Base-by-base conservation (phyloP, 2,888 invertebrate species). In the Drosophila fulvimacula region DNA sequence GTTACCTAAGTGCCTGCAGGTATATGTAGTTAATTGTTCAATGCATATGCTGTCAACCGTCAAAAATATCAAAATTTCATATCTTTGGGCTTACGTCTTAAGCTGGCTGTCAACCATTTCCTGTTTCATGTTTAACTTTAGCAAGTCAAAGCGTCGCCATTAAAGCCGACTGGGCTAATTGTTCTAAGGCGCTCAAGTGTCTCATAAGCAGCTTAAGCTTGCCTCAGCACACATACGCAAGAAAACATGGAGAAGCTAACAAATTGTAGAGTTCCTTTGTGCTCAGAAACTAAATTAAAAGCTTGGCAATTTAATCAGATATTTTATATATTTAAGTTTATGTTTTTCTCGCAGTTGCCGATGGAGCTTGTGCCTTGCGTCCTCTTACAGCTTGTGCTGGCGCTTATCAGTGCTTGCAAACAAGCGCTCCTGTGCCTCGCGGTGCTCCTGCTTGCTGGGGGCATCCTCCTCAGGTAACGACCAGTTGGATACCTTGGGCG, bases 131-230 rank as follows among this genome's bases (percentile, higher is more conserved):
- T 60, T 72, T 52, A 63, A 65, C 57, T 66, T 61, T 53, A 41
- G 30, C 52, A 61, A 49, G 66, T 60, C 57, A 49, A 65, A 63
- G 68, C 61, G 30, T 41, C 65, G 59, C 53, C 66, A 58, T 69
- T 59, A 62, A 59, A 58, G 62, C 52, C 48, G 55, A 46, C 30
- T 48, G 32, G 57, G 69, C 65, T 83, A 82, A 87, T 87, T 82
- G 87, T 87, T 83, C 67, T 75, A 81, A 84, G 74, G 77, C 79
- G 82, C 84, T 83, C 72, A 79, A 68, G 55, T 67, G 65, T 65
- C 49, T 48, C 46, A 41, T 79, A 86, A 82, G 82, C 84, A 44
- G 87, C 82, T 82, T 83, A 83, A 65, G 61, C 60, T 67, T 62
- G 61, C 55, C 15, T 39, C 55, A 51, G 10, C 36, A 57, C 13